A percentile compares a stretch with the other conserved stretches of the same genome.
Conservation (phyloP, 2,888 invertebrate species). For the Neoscelio sp. region DNA sequence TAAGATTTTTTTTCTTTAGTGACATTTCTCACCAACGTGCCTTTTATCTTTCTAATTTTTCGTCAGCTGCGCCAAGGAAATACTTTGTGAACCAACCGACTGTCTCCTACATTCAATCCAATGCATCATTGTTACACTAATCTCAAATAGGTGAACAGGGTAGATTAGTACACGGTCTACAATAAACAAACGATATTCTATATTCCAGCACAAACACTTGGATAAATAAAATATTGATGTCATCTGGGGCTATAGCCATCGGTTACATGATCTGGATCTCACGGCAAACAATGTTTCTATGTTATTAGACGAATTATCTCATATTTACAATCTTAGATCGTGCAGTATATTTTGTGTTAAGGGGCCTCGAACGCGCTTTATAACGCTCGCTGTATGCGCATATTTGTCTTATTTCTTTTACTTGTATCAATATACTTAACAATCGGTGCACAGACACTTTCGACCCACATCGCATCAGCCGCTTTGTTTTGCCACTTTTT, state of each 20-base stretch:
- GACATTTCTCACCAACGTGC: background rate
- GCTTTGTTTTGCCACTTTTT: no score
- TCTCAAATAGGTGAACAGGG: conserved; percentile 4
- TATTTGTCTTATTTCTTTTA: no score
- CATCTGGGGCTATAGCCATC: conserved; percentile 13
- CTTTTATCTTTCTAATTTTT: conserved; percentile 14
- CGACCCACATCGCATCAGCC: no score
- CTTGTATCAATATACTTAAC: no score
- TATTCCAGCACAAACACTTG: conserved; percentile 10
- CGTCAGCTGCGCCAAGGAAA: conserved; percentile 1
- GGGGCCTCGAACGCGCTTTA: no score
- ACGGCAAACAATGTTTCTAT: conserved; percentile 7
- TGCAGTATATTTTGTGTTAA: no score
- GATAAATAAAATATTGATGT: conserved; percentile 25
- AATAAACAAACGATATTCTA: conserved; percentile 2
- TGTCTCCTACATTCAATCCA: background rate
- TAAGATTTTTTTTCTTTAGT: background rate
- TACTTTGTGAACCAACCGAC: background rate
- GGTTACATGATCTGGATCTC: conserved; percentile 10
- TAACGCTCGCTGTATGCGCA: no score
- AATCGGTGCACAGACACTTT: no score
- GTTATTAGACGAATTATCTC: conserved; percentile 10
- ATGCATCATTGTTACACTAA: background rate
- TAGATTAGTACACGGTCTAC: background rate
- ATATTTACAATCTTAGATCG: background rate